A percentile compares a stretch with the other conserved stretches of the same genome.
Evolutionary conservation across 2,797 vertebrate species (phyloP).

Genomic region (Monodelphis domestica): DNA sequence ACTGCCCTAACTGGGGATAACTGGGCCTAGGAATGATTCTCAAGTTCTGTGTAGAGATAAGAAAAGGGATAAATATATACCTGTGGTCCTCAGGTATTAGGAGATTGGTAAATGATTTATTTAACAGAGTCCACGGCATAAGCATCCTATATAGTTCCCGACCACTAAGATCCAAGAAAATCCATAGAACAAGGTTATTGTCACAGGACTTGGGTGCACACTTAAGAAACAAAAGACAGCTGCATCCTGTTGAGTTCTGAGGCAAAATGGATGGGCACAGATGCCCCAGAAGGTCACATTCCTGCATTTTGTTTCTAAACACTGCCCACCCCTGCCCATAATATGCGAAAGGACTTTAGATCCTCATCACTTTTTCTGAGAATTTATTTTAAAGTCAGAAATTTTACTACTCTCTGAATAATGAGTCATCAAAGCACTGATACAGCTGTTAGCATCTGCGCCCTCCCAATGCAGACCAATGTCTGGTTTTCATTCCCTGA

Average conservation of each 20-base stretch:
- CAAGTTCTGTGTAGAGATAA: background rate
- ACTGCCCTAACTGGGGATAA: background rate
- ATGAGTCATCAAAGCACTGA: background rate
- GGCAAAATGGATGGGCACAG: slow-evolving; percentile 13
- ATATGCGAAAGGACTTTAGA: background rate
- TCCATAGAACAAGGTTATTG: background rate
- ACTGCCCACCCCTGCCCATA: background rate
- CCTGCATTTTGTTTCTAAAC: background rate
- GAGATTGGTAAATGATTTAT: background rate
- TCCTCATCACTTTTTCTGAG: background rate
- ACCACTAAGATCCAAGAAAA: background rate
- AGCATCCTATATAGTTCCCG: background rate
- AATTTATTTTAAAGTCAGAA: slow-evolving; percentile 30
- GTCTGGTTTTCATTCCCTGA: slow-evolving; percentile 1
- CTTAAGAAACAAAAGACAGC: background rate
- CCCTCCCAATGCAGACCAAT: background rate
- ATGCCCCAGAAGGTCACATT: slow-evolving; percentile 7
- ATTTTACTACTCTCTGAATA: background rate
- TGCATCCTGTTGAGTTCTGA: slow-evolving; percentile 13
- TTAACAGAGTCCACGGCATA: background rate
- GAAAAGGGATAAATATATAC: background rate
- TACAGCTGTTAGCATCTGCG: slow-evolving; percentile 7
- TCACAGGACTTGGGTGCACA: slow-evolving; percentile 1
- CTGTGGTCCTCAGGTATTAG: background rate
- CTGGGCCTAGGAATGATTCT: background rate